A percentile compares a stretch with the other conserved stretches of the same genome.
phyloP scores from a whole-genome alignment of 2,113 vertebrate genomes.

The Malurus alboscapulatus region DNA sequence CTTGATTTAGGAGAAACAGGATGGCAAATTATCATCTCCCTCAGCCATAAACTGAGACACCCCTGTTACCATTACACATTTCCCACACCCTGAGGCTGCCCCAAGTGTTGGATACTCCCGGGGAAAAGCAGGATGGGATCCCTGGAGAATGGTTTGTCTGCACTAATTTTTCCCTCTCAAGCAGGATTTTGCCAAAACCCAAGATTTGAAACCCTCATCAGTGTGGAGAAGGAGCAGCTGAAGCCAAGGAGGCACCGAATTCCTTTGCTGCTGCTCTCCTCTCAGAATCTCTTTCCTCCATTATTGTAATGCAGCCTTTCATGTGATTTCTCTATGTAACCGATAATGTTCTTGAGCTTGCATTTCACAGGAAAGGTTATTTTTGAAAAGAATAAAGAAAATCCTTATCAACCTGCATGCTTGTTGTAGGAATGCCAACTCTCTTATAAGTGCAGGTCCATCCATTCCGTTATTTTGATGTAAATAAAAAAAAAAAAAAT shows the following conservation, averaged over 20 bases:
- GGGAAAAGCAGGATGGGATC: background rate
- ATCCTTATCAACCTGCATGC: constrained; percentile 52
- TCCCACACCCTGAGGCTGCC: background rate
- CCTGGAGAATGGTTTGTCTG: background rate
- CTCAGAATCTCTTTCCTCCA: constrained; percentile 27
- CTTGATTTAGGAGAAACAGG: background rate
- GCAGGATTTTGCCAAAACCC: background rate
- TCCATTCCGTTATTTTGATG: constrained; percentile 55
- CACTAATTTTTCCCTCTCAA: background rate
- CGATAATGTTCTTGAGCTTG: constrained; percentile 49
- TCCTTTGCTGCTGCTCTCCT: background rate
- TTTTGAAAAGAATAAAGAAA: constrained; percentile 68
- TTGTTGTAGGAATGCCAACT: constrained; percentile 59
- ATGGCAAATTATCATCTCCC: background rate
- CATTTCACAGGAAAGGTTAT: constrained; percentile 65
- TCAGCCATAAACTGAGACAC: background rate
- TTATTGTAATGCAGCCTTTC: constrained; percentile 57
- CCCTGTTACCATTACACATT: fast-evolving
- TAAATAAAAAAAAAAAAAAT: background rate
- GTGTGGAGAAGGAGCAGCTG: background rate
- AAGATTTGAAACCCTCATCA: background rate
- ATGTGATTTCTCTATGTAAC: constrained; percentile 59
- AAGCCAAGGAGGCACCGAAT: background rate
- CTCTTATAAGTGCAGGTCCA: constrained; percentile 35
- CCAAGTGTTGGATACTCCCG: fast-evolving